Evolutionary conservation across 2,888 invertebrate species (phyloP), one percentile per base, ranked within the genome.

Genomic region (Drosophila subquinaria): DNA sequence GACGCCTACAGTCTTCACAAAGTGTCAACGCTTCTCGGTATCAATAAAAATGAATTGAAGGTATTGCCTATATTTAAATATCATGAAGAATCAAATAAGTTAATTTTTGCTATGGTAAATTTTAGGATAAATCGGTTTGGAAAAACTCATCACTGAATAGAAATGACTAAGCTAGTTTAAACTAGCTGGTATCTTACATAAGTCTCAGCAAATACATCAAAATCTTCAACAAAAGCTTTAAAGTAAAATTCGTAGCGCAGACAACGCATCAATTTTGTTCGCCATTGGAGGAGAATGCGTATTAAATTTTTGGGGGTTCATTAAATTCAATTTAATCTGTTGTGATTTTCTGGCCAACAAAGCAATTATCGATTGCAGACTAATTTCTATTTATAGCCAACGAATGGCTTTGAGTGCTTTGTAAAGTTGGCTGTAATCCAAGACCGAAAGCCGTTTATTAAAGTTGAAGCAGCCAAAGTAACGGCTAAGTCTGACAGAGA

Each of bases 291-390:
- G 11, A 17, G 38, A 3, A 13, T 20, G 11, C 9, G 3, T 56
- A 35, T 56, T 23, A 27, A 9, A 20, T 15, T n/a, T 52, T 33
- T 40, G 50, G 43, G 52, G 23, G 60, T 56, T 45, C 74, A 53
- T 64, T 36, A 38, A 69, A 36, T 73, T 61, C 17, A 43, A 53
- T 61, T 61, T 17, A 38, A 35, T 43, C 50, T 50, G 35, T n/a
- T 23, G 36, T 43, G 64, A 71, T 76, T 76, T 72, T 76, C 55
- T 67, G 56, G 60, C 48, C 62, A 66, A 67, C 56, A 76, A 61
- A 68, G 43, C 72, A 76, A 72, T 76, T 76, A 76, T 76, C 72
- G 76, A 76, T 76, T 72, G 13, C 43, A 42, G 43, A 62, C 20
- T 27, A 50, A 48, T 30, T 42, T 48, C 60, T 76, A 59, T 68